phyloP scores from a whole-genome alignment of 2,888 invertebrate genomes.

The Notocelia uddmanniana region DNA sequence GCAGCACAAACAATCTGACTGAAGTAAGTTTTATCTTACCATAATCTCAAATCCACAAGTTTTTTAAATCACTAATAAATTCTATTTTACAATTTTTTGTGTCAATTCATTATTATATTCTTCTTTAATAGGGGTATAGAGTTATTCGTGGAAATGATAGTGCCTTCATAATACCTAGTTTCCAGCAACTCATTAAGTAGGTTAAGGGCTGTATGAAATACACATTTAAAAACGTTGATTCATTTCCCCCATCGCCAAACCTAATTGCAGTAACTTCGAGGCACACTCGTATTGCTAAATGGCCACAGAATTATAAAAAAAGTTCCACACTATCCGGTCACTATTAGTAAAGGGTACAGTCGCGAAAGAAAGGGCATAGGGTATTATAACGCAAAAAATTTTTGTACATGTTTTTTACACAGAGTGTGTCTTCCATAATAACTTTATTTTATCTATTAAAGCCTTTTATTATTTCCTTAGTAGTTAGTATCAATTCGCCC shows the following conservation, averaged over 20 bases:
- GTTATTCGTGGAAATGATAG: background rate
- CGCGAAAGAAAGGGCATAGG: background rate
- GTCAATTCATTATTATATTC: no score
- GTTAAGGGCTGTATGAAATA: background rate
- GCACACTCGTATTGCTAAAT: conserved; percentile 17
- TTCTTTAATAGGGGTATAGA: no score
- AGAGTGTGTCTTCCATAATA: no score
- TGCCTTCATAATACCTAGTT: background rate
- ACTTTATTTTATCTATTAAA: no score
- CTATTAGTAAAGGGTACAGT: conserved; percentile 27
- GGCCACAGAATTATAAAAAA: conserved; percentile 26
- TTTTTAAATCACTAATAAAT: no score
- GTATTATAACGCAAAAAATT: background rate
- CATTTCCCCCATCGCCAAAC: conserved; percentile 9
- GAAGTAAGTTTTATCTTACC: no score
- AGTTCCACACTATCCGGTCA: conserved; percentile 17
- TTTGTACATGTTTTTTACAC: background rate
- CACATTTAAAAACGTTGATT: background rate
- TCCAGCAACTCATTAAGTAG: conserved; percentile 1
- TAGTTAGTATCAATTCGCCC: no score
- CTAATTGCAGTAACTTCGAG: conserved; percentile 17
- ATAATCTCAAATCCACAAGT: no score
- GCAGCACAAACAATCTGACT: no score
- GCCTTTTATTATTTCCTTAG: no score
- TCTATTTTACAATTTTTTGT: no score